These are phyloP conservation scores for Suillia variegata DNA, from an alignment of 2,888 invertebrate genomes.

Conservation along the genomic window DNA sequence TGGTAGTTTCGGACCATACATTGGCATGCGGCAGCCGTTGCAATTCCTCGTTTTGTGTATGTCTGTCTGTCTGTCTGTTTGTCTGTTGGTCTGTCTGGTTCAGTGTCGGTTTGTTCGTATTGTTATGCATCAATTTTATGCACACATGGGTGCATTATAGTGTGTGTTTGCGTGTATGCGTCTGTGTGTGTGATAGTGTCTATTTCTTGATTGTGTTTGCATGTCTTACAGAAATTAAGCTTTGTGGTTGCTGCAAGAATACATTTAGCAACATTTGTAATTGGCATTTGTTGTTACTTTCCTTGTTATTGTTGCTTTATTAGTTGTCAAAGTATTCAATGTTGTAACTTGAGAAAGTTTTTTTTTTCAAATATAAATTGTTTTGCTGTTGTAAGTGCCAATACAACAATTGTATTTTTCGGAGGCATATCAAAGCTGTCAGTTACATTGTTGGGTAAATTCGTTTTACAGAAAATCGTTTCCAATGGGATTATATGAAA, in stretches of 20 bases:
- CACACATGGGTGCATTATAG: constrained; percentile 53
- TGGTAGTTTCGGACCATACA: constrained; percentile 22
- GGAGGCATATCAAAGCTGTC: too few relatives aligned
- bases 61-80: neutral
- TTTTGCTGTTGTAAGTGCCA: too few relatives aligned
- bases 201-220: constrained; percentile 53
- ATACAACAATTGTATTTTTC: too few relatives aligned
- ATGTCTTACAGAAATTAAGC: constrained; percentile 53
- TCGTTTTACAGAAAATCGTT: too few relatives aligned
- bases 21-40: too few relatives aligned
- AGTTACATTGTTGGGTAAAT: too few relatives aligned
- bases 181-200: constrained; percentile 11
- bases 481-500: too few relatives aligned
- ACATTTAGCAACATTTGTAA: constrained; percentile 42
- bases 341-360: neutral
- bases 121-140: constrained; percentile 46
- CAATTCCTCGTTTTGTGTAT: constrained; percentile 20
- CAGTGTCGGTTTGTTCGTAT: neutral
- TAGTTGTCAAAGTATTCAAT: neutral
- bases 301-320: constrained; percentile 4
- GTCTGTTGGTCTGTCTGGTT: too few relatives aligned
- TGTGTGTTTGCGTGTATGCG: constrained; percentile 14
- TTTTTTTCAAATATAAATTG: neutral
- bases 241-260: constrained; percentile 39
- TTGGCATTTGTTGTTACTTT: constrained; percentile 42